Evolutionary conservation across 2,797 vertebrate species (phyloP).

Genomic region (Melanogrammus aeglefinus): DNA sequence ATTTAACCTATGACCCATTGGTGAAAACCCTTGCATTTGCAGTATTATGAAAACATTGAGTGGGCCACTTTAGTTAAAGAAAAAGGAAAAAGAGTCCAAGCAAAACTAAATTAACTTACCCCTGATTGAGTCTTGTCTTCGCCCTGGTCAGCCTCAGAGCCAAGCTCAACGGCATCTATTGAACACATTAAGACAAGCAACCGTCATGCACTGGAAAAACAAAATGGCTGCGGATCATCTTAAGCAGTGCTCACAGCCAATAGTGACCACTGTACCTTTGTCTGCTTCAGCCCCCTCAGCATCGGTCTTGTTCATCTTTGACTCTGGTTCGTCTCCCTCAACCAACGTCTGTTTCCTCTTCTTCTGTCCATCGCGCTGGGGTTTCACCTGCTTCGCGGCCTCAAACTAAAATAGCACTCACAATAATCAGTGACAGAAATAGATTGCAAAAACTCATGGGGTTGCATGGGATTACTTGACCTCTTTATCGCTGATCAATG

Average conservation of each 20-base stretch:
- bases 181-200: not conserved
- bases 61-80: not conserved
- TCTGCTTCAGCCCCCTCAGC: conserved; percentile 61
- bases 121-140: not conserved
- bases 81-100: not conserved
- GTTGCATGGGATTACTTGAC: not conserved
- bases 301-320: conserved; percentile 83
- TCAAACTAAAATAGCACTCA: conserved; percentile 27
- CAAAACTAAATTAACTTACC: not conserved
- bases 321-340: conserved; percentile 80
- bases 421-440: not conserved
- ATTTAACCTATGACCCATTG: not conserved
- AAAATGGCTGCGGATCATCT: not conserved
- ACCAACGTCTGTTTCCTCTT: conserved; percentile 79
- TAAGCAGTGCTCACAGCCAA: not conserved
- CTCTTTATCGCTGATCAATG: not conserved
- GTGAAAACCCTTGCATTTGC: no score
- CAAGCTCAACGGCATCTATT: not conserved
- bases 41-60: no score
- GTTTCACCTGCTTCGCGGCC: conserved; percentile 68
- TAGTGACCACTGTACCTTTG: conserved; percentile 58
- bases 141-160: not conserved
- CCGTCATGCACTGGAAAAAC: not conserved
- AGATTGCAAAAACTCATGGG: not conserved
- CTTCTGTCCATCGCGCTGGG: conserved; percentile 76